phyloP scores from a whole-genome alignment of 2,113 vertebrate genomes.

The Salvelinus fontinalis region DNA sequence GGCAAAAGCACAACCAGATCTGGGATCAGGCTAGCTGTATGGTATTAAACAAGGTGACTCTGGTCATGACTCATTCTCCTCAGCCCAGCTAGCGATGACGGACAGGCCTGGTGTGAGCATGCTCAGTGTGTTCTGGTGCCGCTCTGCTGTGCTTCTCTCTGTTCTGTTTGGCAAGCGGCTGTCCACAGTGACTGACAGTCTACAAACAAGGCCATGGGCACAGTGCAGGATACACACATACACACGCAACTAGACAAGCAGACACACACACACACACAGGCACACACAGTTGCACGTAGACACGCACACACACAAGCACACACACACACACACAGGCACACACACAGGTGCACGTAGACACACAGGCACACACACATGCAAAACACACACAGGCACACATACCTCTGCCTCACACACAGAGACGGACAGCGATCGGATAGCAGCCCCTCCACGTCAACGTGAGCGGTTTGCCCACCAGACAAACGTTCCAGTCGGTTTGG shows the following conservation, averaged over 20 bases:
- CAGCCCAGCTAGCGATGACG: too few relatives aligned
- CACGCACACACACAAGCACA: neutral
- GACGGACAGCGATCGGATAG: neutral
- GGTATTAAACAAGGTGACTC: too few relatives aligned
- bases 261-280: neutral
- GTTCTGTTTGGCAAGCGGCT: neutral
- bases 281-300: neutral
- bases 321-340: constrained; percentile 18
- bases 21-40: too few relatives aligned
- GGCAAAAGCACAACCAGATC: too few relatives aligned
- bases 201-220: neutral
- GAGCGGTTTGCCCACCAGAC: neutral
- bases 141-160: neutral
- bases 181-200: neutral
- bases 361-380: constrained; percentile 3
- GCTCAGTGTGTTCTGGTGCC: neutral
- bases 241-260: neutral
- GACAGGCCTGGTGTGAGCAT: neutral
- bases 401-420: neutral
- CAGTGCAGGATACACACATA: neutral
- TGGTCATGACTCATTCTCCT: too few relatives aligned
- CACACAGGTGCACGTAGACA: constrained; percentile 20
- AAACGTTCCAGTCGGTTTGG: neutral
- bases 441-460: neutral
- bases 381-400: constrained; percentile 31